phyloP scores from a whole-genome alignment of 1,140 invertebrate species.

The Macrobrachium rosenbergii region DNA sequence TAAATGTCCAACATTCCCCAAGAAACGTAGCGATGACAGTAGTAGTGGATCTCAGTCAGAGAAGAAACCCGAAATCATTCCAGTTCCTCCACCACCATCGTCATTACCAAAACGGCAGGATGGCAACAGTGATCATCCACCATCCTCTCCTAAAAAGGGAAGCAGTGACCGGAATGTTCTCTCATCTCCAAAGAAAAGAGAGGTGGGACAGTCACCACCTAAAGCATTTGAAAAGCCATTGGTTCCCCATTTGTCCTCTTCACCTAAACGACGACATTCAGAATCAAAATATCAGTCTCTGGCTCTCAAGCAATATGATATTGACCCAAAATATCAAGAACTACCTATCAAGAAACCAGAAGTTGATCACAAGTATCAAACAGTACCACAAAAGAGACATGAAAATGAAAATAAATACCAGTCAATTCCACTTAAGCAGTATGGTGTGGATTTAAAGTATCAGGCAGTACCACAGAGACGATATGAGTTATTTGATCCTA shows the following conservation, averaged over 20 bases:
- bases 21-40: slow-evolving; percentile 34
- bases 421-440: slow-evolving; percentile 37
- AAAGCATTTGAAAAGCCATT: background rate
- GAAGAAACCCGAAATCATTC: slow-evolving; percentile 31
- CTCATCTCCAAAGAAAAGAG: slow-evolving; percentile 42
- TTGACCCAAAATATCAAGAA: slow-evolving; percentile 51
- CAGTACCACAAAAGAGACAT: slow-evolving; percentile 49
- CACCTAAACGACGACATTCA: slow-evolving; percentile 34
- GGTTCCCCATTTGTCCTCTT: background rate
- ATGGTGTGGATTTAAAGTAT: slow-evolving; percentile 36
- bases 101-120: slow-evolving; percentile 42
- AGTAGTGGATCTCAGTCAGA: slow-evolving; percentile 14
- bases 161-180: slow-evolving; percentile 16
- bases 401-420: slow-evolving; percentile 36
- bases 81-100: slow-evolving; percentile 7
- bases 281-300: slow-evolving; percentile 48
- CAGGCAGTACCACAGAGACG: slow-evolving; percentile 34
- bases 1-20: slow-evolving; percentile 47
- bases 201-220: background rate
- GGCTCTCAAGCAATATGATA: slow-evolving; percentile 31
- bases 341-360: slow-evolving; percentile 39
- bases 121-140: background rate
- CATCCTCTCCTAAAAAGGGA: slow-evolving; percentile 47
- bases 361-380: slow-evolving; percentile 48
- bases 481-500: background rate